Evolutionary conservation across 2,888 invertebrate genomes (phyloP), one percentile per base, ranked within the genome.

Genomic region (Lasioglossum calceatum): DNA sequence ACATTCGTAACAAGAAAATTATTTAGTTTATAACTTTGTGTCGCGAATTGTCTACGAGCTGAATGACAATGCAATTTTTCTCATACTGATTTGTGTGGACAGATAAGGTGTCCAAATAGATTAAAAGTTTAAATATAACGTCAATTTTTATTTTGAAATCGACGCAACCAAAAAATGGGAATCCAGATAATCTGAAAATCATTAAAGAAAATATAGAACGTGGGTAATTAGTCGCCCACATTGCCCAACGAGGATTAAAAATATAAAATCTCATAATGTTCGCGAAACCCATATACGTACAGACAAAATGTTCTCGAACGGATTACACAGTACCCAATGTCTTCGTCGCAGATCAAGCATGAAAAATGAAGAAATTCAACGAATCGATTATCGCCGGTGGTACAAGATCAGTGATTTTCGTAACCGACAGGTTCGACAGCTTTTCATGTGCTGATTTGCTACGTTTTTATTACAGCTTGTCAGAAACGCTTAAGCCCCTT

Each of bases 351-450:
- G 42, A 42, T 71, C 71, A 23, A n/a, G 4, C 71, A 71, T n/a
- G 71, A 71, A 71, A 71, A 71, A 71, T 36, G 44, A 71, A 42
- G 44, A 71, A 71, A 71, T 71, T 44, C 71, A n/a, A 42, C 71
- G 71, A 71, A 71, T 71, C 71, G 71, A 71, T 71, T 39, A 71
- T n/a, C 71, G 7, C 14, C 42, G n/a, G n/a, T 10, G 12, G 71
- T 44, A 61, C 27, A 36, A 44, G 3, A 42, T n/a, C 42, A 42
- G 71, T 42, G 71, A 71, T 71, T 71, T 71, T 71, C 71, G 44
- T 71, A 71, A 71, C n/a, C 71, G 71, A n/a, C 42, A n/a, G 71
- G 71, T 71, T 71, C 42, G 71, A 71, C 71, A 71, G 71, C 71
- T 71, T 71, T 71, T 44, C 71, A 71, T 42, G 42, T 71, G 71